A percentile compares a stretch with the other conserved stretches of the same genome.
phyloP scores from a whole-genome alignment of 2,888 invertebrate genomes.

The Pollenia labialis region DNA sequence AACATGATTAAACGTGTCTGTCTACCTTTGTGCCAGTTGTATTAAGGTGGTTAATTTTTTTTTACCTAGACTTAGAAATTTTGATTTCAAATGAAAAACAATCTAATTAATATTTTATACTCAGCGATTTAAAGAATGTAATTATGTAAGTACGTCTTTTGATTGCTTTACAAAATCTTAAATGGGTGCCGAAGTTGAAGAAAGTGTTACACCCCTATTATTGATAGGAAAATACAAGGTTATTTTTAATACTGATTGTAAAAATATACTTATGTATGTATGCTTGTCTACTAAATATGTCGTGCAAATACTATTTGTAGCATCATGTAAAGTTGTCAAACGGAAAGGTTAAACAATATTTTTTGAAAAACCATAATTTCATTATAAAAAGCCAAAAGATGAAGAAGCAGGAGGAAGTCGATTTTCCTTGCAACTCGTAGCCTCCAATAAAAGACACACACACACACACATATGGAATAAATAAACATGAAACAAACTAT shows the following conservation, averaged over 20 bases:
- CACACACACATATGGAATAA: conserved; percentile 14
- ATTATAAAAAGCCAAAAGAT: conserved; percentile 47
- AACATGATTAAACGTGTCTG: conserved; percentile 57
- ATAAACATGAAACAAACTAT: conserved; percentile 26
- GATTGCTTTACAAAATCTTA: no score
- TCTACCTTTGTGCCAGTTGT: conserved; percentile 27
- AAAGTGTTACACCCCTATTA: background rate
- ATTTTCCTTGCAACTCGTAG: conserved; percentile 15
- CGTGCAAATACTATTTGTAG: conserved; percentile 37
- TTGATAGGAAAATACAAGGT: background rate
- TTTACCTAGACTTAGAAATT: background rate
- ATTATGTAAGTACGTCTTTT: no score
- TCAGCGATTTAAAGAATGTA: no score
- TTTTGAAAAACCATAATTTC: conserved; percentile 60
- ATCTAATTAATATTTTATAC: no score
- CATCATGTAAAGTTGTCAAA: conserved; percentile 71
- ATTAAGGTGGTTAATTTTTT: conserved; percentile 9
- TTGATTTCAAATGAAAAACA: background rate
- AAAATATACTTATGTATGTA: background rate
- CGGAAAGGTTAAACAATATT: conserved; percentile 71
- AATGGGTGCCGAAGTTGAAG: background rate
- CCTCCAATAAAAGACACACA: conserved; percentile 22
- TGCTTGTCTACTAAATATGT: conserved; percentile 4
- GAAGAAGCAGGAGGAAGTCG: background rate
- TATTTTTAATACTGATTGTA: conserved; percentile 15